Conservation (phyloP, 2,888 invertebrate species). For the Drosophila kambysellisi region DNA sequence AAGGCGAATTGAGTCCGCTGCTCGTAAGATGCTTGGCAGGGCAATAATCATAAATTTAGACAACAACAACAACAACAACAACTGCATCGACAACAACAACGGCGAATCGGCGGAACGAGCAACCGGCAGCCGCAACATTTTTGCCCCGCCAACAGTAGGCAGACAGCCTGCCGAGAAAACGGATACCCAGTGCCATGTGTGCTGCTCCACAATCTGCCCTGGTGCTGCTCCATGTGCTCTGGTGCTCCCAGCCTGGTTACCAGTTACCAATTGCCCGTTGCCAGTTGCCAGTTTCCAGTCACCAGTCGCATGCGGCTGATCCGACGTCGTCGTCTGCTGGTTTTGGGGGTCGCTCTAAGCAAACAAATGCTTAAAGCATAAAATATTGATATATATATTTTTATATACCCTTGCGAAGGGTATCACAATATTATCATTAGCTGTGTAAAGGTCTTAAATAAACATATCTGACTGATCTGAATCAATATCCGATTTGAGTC, state of each 20-base stretch:
- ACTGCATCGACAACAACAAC: conserved; percentile 18
- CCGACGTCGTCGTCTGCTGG: conserved; percentile 56
- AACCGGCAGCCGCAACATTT: conserved; percentile 72
- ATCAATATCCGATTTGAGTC: neutral
- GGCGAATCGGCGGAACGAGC: conserved; percentile 24
- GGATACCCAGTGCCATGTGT: conserved; percentile 40
- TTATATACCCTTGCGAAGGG: neutral
- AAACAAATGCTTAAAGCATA: conserved; percentile 79
- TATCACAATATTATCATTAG: neutral
- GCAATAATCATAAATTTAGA: conserved; percentile 80
- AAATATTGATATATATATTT: conserved; percentile 69
- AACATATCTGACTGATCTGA: neutral
- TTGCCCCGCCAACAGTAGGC: conserved; percentile 68
- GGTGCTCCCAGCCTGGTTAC: conserved; percentile 41
- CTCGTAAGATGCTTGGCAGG: conserved; percentile 80
- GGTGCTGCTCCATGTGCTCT: conserved; percentile 23
- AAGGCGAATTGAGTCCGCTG: conserved; percentile 79
- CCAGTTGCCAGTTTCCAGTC: conserved; percentile 14
- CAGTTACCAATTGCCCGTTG: conserved; percentile 19
- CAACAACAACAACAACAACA: conserved; percentile 77
- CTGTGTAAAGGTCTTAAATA: neutral
- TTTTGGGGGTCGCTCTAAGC: conserved; percentile 80
- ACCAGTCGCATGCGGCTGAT: conserved; percentile 36
- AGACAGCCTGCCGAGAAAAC: conserved; percentile 57
- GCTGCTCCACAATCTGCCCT: conserved; percentile 28